Percentiles rank a stretch among this genome's conserved stretches.
Evolutionary conservation across 1,140 invertebrate genomes (phyloP).

Genomic region (Zeugodacus cucurbitae): DNA sequence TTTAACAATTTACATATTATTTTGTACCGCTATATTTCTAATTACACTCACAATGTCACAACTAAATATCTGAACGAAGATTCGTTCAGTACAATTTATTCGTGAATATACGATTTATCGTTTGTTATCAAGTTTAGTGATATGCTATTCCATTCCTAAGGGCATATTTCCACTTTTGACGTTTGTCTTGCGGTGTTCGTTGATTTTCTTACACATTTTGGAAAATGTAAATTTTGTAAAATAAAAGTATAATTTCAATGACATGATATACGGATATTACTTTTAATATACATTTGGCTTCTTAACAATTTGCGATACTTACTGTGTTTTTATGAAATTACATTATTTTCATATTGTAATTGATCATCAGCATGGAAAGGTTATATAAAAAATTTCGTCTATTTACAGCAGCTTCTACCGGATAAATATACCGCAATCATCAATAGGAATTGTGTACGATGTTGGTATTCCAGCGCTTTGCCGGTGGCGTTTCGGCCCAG

Average conservation of each 20-base stretch:
- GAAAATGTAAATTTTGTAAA: constrained; percentile 31
- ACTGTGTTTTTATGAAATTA: background rate
- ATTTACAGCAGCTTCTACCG: constrained; percentile 25
- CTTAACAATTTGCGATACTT: background rate
- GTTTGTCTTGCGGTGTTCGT: background rate
- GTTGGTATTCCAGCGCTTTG: constrained; percentile 59
- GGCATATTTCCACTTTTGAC: background rate
- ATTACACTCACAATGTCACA: too few species aligned
- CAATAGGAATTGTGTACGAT: constrained; percentile 51
- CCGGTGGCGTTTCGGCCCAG: constrained; percentile 53
- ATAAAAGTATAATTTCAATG: background rate
- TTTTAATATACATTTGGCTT: background rate
- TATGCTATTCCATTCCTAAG: background rate
- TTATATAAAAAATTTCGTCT: constrained; percentile 64
- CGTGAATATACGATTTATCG: too few species aligned
- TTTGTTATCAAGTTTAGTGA: too few species aligned
- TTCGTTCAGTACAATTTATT: too few species aligned
- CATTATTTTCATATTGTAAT: background rate
- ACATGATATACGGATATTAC: background rate
- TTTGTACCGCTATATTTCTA: too few species aligned
- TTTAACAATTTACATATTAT: too few species aligned
- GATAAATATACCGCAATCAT: background rate
- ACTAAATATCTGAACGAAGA: too few species aligned
- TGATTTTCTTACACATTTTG: background rate
- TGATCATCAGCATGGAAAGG: constrained; percentile 50